phyloP scores from a whole-genome alignment of 2,797 vertebrate genomes.

The Phoebastria nigripes region DNA sequence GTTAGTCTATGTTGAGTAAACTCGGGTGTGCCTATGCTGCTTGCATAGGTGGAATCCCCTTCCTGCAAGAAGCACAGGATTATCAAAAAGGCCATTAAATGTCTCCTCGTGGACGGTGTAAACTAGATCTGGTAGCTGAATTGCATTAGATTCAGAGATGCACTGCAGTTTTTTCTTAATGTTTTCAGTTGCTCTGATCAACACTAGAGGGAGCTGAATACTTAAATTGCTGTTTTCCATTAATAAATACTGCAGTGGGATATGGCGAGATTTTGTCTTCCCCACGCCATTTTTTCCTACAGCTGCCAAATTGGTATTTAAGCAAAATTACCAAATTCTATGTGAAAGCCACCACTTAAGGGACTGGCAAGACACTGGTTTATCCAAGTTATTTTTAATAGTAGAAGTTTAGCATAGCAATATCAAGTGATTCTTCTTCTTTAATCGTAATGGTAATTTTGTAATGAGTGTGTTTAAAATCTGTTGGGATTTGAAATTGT shows the following conservation, averaged over 20 bases:
- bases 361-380: too few species aligned
- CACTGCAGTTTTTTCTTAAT: background rate
- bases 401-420: background rate
- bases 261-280: background rate
- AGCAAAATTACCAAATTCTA: background rate
- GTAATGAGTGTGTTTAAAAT: background rate
- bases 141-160: background rate
- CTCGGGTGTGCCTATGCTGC: background rate
- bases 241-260: background rate
- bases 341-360: background rate
- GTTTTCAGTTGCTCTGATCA: background rate
- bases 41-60: background rate
- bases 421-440: background rate
- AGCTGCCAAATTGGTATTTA: background rate
- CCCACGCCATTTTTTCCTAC: background rate
- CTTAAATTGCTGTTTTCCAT: background rate
- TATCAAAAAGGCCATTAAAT: background rate
- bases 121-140: background rate
- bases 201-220: conserved; percentile 41
- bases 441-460: background rate
- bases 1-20: background rate
- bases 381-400: background rate
- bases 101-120: background rate
- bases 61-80: background rate
- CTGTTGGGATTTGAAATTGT: background rate